Conservation (phyloP, 2,797 vertebrate species). For the Sebastiscus albofasciatus region DNA sequence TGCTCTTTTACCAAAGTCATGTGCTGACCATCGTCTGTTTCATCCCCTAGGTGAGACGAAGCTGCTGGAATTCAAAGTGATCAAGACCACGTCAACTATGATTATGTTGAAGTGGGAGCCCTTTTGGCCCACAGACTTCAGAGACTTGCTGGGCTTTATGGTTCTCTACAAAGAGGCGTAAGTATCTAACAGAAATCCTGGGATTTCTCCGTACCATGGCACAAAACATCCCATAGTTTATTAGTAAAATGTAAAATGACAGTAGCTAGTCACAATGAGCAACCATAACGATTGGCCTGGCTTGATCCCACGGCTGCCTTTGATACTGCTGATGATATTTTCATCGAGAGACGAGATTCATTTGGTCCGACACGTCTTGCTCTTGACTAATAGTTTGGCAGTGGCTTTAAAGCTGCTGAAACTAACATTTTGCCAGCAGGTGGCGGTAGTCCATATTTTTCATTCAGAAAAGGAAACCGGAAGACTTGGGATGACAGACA, state of each 20-base stretch:
- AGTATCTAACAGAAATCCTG: constrained; percentile 70
- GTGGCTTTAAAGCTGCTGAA: neutral
- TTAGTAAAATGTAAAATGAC: neutral
- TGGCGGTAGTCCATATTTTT: too few relatives aligned
- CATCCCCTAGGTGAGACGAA: constrained; percentile 89
- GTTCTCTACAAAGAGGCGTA: constrained; percentile 98
- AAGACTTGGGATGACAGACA: too few relatives aligned
- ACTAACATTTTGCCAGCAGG: neutral
- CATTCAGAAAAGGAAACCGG: too few relatives aligned
- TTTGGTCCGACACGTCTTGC: neutral
- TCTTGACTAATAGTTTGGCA: neutral
- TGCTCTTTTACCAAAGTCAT: neutral
- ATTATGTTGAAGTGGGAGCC: constrained; percentile 92
- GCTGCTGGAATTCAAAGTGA: constrained; percentile 87
- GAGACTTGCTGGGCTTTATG: constrained; percentile 97
- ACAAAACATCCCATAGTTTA: neutral
- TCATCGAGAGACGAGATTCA: too few relatives aligned
- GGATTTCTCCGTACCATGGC: neutral
- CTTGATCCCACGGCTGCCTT: neutral
- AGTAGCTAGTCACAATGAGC: neutral
- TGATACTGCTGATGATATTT: neutral
- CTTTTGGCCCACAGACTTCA: constrained; percentile 94
- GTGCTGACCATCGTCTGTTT: constrained; percentile 2
- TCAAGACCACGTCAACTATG: constrained; percentile 86
- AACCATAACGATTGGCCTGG: neutral